Evolutionary conservation across 1,140 invertebrate species (phyloP).

Genomic region (Rhyacophila brunnea): DNA sequence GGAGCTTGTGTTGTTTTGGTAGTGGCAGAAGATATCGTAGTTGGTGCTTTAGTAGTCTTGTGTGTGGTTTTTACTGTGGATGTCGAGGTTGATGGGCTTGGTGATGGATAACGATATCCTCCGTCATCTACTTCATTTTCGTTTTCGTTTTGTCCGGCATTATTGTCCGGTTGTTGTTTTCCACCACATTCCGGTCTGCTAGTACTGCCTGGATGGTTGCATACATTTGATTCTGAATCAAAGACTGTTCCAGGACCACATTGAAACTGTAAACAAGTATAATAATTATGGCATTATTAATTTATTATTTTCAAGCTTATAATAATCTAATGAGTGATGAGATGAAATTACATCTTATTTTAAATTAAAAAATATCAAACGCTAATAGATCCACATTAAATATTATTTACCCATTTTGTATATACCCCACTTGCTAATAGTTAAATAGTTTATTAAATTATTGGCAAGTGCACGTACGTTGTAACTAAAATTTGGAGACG

Average conservation of each 20-base stretch:
- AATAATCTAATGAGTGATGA: no score
- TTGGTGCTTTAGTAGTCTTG: background rate
- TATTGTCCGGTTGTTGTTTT: conserved; percentile 7
- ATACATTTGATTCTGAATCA: conserved; percentile 63
- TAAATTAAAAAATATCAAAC: no score
- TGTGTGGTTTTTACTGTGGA: background rate
- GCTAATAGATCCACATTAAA: no score
- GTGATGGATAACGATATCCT: conserved; percentile 11
- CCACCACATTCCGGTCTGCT: conserved; percentile 56
- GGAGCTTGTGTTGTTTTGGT: conserved; percentile 16
- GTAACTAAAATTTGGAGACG: no score
- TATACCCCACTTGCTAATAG: no score
- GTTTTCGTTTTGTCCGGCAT: conserved; percentile 32
- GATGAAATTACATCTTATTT: no score
- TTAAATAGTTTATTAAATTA: no score
- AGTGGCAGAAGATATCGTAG: conserved; percentile 34
- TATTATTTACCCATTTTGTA: no score
- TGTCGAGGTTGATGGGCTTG: conserved; percentile 8
- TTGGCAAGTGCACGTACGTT: no score
- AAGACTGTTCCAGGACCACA: conserved; percentile 71
- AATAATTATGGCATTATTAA: no score
- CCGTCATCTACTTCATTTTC: conserved; percentile 31
- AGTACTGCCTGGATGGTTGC: conserved; percentile 66
- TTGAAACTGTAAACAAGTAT: conserved; percentile 59
- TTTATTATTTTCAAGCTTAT: no score